Evolutionary conservation across 2,113 vertebrate genomes (phyloP), one percentile per base, ranked within the genome.

Genomic region (Ammodytes dubius): DNA sequence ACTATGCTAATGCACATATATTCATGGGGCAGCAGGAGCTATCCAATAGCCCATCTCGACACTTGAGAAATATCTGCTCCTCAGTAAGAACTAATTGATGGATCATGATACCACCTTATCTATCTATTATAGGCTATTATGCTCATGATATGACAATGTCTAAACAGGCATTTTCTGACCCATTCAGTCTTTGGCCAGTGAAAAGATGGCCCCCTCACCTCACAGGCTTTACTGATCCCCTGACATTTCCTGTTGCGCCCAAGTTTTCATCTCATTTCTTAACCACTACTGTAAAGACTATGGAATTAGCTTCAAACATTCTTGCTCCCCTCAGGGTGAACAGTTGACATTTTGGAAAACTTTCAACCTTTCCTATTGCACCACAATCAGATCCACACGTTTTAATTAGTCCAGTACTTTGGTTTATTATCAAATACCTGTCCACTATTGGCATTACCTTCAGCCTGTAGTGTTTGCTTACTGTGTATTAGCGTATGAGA

Each of bases 1-100:
- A 82, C 83, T 88, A 87, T 83, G 82, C 68, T 88, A 77, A 86
- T 86, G 42, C 64, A 40, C 54, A 73, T 43, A 74, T 58, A 80
- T 71, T 27, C 47, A 79, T 14, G 53, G 47, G 49, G 65, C 35
- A 13, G 39, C 1, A n/a, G 40, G 9, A 12, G 57, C 27, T 42
- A 35, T 54, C 13, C 35, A 43, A 63, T 57, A 37, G 14, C 13
- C 8, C 49, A 59, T 59, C 50, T 70, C 59, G 19, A 50, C 43
- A 42, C 15, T 14, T 70, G n/a, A n/a, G n/a, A n/a, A n/a, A n/a
- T n/a, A 27, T 27, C 27, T 27, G 27, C 27, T 27, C 27, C 27
- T 27, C 27, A 27, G 27, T 27, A 27, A 27, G 27, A 27, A 27
- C 27, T 13, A 6, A 54, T 40, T 53, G 70, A 57, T 45, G 9